Evolutionary conservation across 2,888 invertebrate genomes (phyloP).

Genomic region (Eupelmus urozonus): DNA sequence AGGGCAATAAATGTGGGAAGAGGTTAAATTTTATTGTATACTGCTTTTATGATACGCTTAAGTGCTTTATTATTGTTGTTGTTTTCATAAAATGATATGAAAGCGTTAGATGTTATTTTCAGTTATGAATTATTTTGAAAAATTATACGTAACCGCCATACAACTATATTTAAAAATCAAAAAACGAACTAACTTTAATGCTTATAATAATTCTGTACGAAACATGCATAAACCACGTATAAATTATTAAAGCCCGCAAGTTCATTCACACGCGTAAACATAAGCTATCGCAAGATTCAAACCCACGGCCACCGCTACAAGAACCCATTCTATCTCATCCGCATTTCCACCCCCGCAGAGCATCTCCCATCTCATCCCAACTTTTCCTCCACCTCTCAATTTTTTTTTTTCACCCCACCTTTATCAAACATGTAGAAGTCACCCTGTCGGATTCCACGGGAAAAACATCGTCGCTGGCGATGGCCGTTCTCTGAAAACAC

Average conservation of each 20-base stretch:
- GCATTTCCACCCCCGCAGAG: background rate
- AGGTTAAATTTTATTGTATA: no score
- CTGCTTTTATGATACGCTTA: no score
- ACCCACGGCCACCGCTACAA: background rate
- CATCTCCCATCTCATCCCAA: conserved; percentile 27
- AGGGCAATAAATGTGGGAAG: background rate
- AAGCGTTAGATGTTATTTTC: no score
- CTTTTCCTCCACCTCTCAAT: background rate
- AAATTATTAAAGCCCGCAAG: background rate
- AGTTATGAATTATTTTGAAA: no score
- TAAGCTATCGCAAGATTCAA: background rate
- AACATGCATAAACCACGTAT: background rate
- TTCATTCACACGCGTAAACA: background rate
- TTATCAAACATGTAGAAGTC: conserved; percentile 35
- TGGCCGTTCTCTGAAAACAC: conserved; percentile 26
- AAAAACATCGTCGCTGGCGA: conserved; percentile 10
- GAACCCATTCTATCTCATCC: conserved; percentile 17
- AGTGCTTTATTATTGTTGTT: no score
- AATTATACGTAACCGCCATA: no score
- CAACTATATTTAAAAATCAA: no score
- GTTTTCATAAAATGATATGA: no score
- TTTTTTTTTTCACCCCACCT: conserved; percentile 15
- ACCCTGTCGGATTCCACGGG: conserved; percentile 26
- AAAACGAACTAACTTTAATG: no score
- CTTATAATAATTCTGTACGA: background rate